Evolutionary conservation across 92 coral and sea anemone species (phyloP).

Genomic region (Actinostola sp.): DNA sequence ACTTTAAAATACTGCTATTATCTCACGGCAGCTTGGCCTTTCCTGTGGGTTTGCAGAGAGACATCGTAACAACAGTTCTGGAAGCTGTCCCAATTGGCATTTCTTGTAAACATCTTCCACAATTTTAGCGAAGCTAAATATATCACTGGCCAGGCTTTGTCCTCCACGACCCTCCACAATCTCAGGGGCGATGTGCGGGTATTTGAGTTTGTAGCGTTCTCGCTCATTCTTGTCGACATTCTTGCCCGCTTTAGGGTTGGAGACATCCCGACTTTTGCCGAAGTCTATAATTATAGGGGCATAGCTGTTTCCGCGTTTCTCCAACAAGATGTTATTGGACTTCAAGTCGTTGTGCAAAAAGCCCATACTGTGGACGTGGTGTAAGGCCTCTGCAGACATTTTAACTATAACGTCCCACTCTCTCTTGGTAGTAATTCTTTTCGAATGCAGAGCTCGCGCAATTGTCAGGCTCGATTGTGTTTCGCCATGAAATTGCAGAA

Average conservation of each 20-base stretch:
- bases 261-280: constrained; percentile 39
- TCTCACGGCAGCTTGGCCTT: constrained; percentile 17
- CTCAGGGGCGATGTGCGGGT: constrained; percentile 58
- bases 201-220: constrained; percentile 12
- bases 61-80: neutral
- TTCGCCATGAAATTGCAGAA: constrained; percentile 51
- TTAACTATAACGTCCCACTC: constrained; percentile 25
- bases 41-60: constrained; percentile 10
- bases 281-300: constrained; percentile 51
- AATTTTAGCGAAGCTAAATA: constrained; percentile 48
- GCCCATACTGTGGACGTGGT: constrained; percentile 27
- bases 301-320: constrained; percentile 22
- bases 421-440: constrained; percentile 13
- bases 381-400: constrained; percentile 21
- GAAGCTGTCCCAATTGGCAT: constrained; percentile 30
- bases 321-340: constrained; percentile 40
- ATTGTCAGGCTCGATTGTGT: constrained; percentile 9
- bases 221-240: neutral
- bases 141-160: constrained; percentile 48
- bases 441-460: constrained; percentile 7
- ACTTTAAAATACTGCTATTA: neutral
- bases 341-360: constrained; percentile 47
- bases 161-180: constrained; percentile 32
- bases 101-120: constrained; percentile 29
- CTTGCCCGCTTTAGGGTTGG: constrained; percentile 26